Evolutionary conservation across 2,113 vertebrate genomes (phyloP).

Genomic region (Sylvietta virens): DNA sequence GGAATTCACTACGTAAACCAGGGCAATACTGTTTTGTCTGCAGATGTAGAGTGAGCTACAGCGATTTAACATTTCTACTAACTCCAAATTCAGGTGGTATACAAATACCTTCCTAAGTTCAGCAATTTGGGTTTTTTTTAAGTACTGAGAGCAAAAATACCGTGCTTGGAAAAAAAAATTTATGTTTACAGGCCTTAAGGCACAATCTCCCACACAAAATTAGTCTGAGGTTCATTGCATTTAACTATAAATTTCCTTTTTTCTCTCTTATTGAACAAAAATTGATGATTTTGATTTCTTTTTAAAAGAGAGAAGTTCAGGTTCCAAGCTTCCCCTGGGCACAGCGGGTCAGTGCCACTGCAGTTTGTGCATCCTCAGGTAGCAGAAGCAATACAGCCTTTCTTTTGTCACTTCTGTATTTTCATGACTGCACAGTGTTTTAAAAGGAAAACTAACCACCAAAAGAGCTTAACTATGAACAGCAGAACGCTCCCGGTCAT

Average conservation of each 20-base stretch:
- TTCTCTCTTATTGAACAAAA: neutral
- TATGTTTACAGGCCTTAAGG: neutral
- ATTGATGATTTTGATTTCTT: neutral
- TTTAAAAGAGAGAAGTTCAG: neutral
- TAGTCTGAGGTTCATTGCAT: neutral
- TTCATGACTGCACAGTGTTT: neutral
- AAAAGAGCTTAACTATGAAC: neutral
- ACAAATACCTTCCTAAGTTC: neutral
- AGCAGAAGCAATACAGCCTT: neutral
- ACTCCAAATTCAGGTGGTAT: neutral
- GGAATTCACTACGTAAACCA: slow-evolving; percentile 25
- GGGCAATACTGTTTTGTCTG: neutral
- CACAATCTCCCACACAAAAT: neutral
- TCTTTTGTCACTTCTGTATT: neutral
- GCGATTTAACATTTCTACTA: neutral
- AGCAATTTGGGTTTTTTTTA: neutral
- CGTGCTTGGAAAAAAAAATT: neutral
- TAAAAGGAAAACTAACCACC: neutral
- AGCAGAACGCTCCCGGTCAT: rapidly evolving
- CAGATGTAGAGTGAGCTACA: neutral
- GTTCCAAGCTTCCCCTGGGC: neutral
- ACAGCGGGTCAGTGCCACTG: neutral
- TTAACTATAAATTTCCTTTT: neutral
- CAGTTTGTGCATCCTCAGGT: neutral
- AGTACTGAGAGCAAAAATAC: neutral